Evolutionary conservation across 2,113 vertebrate genomes (phyloP).

Genomic region (Himantopus leucocephalus): DNA sequence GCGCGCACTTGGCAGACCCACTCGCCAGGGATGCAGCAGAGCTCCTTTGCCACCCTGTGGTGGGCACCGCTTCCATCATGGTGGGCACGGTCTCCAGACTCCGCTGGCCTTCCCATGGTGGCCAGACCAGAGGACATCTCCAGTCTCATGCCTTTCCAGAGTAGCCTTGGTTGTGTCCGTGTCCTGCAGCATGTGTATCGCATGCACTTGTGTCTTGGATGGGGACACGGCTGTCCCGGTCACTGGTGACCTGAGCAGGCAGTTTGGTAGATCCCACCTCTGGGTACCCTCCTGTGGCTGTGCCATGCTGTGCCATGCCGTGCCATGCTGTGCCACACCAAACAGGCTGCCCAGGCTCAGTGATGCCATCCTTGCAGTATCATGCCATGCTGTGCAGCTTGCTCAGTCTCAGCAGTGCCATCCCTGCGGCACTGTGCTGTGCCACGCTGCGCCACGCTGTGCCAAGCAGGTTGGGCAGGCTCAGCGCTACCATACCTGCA

Average conservation of each 20-base stretch:
- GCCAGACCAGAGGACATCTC: background rate
- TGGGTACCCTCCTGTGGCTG: fast-evolving
- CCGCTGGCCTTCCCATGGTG: fast-evolving
- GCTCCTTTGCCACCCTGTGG: slow-evolving; percentile 9
- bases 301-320: background rate
- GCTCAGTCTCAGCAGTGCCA: background rate
- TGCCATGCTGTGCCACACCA: too few relatives aligned
- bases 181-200: background rate
- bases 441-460: background rate
- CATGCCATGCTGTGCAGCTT: background rate
- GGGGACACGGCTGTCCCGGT: fast-evolving
- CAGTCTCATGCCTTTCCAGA: background rate
- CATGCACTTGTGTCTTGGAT: fast-evolving
- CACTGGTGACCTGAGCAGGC: too few relatives aligned
- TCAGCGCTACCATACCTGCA: background rate
- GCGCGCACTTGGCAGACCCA: background rate
- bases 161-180: fast-evolving
- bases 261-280: background rate
- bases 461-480: background rate
- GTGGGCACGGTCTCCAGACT: fast-evolving
- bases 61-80: fast-evolving
- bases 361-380: too few relatives aligned
- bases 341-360: background rate
- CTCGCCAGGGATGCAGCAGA: background rate
- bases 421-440: background rate